Percentiles rank a stretch among this genome's conserved stretches.
Conservation (phyloP, 2,888 invertebrate species). For the Eupithecia abbreviata region DNA sequence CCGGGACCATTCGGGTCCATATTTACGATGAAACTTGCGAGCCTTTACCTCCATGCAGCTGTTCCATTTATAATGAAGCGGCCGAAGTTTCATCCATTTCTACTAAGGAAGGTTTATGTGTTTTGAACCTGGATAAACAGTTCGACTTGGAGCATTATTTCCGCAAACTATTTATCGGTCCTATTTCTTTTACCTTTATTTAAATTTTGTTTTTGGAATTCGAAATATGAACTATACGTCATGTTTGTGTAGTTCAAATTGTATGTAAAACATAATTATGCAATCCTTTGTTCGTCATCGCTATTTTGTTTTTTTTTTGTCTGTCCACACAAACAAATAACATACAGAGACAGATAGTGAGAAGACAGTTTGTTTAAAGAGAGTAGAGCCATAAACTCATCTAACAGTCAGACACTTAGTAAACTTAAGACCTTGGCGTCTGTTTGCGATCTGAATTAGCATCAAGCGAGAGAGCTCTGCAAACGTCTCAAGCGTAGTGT, state of each 20-base stretch:
- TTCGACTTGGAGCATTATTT: not conserved
- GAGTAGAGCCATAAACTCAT: not conserved
- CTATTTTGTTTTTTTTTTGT: not conserved
- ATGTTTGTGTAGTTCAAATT: too few relatives aligned
- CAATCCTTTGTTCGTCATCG: not conserved
- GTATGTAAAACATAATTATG: too few relatives aligned
- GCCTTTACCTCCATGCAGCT: slow-evolving; percentile 46
- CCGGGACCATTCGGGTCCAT: slow-evolving; percentile 47
- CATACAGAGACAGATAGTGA: too few relatives aligned
- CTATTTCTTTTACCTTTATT: not conserved
- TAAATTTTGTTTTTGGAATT: not conserved
- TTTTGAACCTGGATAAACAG: not conserved
- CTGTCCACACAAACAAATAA: too few relatives aligned
- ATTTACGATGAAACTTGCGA: slow-evolving; percentile 63
- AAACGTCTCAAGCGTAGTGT: slow-evolving; percentile 27
- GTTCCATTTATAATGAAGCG: slow-evolving; percentile 57
- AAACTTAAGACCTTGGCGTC: slow-evolving; percentile 14
- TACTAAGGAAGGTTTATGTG: slow-evolving; percentile 5
- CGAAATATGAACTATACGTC: not conserved
- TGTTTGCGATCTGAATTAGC: slow-evolving; percentile 27
- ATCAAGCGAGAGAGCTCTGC: slow-evolving; percentile 22
- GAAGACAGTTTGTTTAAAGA: not conserved
- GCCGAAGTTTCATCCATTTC: slow-evolving; percentile 52
- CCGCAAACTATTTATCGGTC: not conserved
- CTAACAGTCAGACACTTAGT: not conserved